A percentile compares a stretch with the other conserved stretches of the same genome.
Evolutionary conservation across 2,888 invertebrate species (phyloP).

Genomic region (Synergus itoensis): DNA sequence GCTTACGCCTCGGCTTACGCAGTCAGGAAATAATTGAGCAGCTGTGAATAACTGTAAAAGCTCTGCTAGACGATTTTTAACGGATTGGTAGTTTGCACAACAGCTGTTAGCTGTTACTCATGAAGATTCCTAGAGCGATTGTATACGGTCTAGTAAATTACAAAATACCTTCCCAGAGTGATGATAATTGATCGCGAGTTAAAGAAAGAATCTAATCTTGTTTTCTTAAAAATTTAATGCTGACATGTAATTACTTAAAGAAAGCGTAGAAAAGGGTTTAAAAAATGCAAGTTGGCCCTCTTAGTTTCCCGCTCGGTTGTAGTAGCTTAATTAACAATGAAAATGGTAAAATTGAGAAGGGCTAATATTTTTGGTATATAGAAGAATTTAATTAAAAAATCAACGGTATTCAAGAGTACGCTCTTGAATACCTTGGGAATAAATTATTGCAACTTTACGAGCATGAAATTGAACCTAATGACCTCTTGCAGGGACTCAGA

Average conservation of each 20-base stretch:
- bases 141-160: constrained; percentile 29
- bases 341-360: not conserved
- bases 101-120: constrained; percentile 17
- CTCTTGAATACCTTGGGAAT: constrained; percentile 27
- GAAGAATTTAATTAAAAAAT: constrained; percentile 18
- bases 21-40: constrained; percentile 13
- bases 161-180: constrained; percentile 9
- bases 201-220: not conserved
- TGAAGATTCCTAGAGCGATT: constrained; percentile 30
- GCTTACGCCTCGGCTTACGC: no score
- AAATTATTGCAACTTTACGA: constrained; percentile 39
- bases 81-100: constrained; percentile 25
- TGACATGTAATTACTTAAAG: not conserved
- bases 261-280: no score
- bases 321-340: not conserved
- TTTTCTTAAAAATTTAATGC: not conserved
- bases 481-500: constrained; percentile 32
- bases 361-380: not conserved
- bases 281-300: no score
- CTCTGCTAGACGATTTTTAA: constrained; percentile 9
- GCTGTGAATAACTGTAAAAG: constrained; percentile 33
- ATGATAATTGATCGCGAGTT: not conserved
- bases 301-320: no score
- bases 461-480: constrained; percentile 42
- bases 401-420: not conserved